A percentile compares a stretch with the other conserved stretches of the same genome.
Evolutionary conservation across 2,888 invertebrate genomes (phyloP).

Genomic region (Anticlea derivata): DNA sequence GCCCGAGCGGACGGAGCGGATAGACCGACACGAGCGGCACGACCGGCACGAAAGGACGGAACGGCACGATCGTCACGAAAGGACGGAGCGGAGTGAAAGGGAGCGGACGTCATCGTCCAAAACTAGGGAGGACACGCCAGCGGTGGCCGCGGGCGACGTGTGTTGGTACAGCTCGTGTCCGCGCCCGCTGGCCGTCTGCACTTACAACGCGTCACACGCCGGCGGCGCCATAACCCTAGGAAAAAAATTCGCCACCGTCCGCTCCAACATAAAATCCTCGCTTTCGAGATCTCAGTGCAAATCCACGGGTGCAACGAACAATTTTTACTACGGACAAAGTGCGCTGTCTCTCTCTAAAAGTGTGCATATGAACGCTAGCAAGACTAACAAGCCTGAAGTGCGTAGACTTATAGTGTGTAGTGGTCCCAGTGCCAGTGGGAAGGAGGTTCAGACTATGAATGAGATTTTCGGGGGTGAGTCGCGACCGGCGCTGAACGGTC

Average conservation of each 20-base stretch:
- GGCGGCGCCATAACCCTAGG: conserved; percentile 83
- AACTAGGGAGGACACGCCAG: conserved; percentile 49
- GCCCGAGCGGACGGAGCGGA: conserved; percentile 20
- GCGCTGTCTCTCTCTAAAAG: conserved; percentile 68
- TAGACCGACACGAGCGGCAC: conserved; percentile 42
- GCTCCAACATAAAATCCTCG: conserved; percentile 77
- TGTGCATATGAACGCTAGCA: conserved; percentile 73
- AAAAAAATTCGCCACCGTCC: conserved; percentile 75
- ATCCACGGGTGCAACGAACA: conserved; percentile 57
- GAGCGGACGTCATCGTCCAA: conserved; percentile 40
- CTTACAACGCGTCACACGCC: conserved; percentile 82
- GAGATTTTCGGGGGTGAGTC: conserved; percentile 62
- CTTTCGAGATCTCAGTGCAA: conserved; percentile 69
- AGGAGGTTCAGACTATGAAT: conserved; percentile 59
- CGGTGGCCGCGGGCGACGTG: conserved; percentile 64
- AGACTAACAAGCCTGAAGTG: conserved; percentile 76
- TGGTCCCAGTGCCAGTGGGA: conserved; percentile 47
- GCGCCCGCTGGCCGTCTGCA: conserved; percentile 84
- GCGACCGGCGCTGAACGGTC: conserved; percentile 62
- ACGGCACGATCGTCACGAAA: conserved; percentile 28
- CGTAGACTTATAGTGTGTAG: conserved; percentile 78
- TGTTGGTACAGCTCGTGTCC: conserved; percentile 83
- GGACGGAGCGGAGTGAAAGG: conserved; percentile 35
- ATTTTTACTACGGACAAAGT: conserved; percentile 66
- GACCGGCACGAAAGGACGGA: conserved; percentile 30